Percentiles rank a stretch among this genome's conserved stretches.
Conservation (phyloP, 2,797 vertebrate species). For the Emys orbicularis region DNA sequence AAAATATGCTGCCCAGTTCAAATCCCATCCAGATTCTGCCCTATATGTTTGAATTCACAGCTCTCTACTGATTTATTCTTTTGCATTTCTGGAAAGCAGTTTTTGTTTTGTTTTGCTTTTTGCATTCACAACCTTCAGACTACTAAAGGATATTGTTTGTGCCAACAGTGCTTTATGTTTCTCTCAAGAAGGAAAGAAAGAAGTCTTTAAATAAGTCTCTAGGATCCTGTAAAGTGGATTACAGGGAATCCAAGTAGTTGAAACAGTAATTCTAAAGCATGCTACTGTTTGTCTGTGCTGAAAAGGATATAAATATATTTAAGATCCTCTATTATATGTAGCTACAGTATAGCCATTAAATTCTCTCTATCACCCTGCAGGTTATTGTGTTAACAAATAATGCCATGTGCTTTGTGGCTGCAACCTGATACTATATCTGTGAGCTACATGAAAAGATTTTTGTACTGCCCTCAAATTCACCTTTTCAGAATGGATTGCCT, state of each 20-base stretch:
- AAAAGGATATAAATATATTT: slow-evolving; percentile 16
- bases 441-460: background rate
- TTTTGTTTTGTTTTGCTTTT: background rate
- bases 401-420: background rate
- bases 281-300: background rate
- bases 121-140: background rate
- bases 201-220: background rate
- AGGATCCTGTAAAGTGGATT: slow-evolving; percentile 3
- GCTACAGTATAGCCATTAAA: background rate
- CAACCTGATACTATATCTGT: background rate
- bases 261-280: background rate
- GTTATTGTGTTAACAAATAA: slow-evolving; percentile 51
- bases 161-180: background rate
- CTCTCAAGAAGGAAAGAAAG: background rate
- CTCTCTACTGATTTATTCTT: background rate
- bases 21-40: background rate
- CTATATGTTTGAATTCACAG: background rate
- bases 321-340: background rate
- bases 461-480: slow-evolving; percentile 6
- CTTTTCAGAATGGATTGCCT: background rate
- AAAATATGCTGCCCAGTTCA: background rate
- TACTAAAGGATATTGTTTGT: background rate
- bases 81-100: background rate
- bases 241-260: slow-evolving; percentile 19
- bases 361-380: background rate